phyloP scores from a whole-genome alignment of 2,888 invertebrate genomes.

The Timema podura region DNA sequence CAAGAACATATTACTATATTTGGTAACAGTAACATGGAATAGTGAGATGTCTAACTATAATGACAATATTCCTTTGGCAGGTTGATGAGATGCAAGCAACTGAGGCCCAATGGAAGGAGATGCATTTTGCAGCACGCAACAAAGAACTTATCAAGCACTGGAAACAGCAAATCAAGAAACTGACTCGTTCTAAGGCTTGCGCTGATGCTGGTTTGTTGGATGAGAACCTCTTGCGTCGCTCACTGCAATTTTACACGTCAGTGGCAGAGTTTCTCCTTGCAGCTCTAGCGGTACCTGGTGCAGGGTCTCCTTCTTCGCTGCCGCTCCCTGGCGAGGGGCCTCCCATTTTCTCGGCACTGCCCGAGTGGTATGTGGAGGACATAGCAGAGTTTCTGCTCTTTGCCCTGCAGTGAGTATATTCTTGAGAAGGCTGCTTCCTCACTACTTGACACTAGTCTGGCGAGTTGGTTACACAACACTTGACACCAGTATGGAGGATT shows the following conservation, averaged over 20 bases:
- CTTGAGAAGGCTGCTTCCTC: slow-evolving; percentile 9
- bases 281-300: slow-evolving; percentile 53
- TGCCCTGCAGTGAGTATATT: slow-evolving; percentile 76
- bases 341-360: slow-evolving; percentile 80
- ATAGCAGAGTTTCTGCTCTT: slow-evolving; percentile 94
- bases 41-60: too few relatives aligned
- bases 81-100: slow-evolving; percentile 73
- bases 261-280: slow-evolving; percentile 74
- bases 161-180: slow-evolving; percentile 75
- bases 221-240: slow-evolving; percentile 72
- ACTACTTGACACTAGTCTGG: slow-evolving; percentile 3
- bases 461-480: neutral
- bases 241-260: slow-evolving; percentile 81
- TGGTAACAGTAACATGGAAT: too few relatives aligned
- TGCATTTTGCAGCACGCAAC: slow-evolving; percentile 71
- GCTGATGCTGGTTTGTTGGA: slow-evolving; percentile 88
- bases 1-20: too few relatives aligned
- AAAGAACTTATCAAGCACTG: slow-evolving; percentile 79
- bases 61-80: slow-evolving; percentile 28
- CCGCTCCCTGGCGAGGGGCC: slow-evolving; percentile 61
- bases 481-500: too few relatives aligned
- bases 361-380: slow-evolving; percentile 97
- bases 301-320: slow-evolving; percentile 37
- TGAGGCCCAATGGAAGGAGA: slow-evolving; percentile 78
- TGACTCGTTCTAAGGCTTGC: slow-evolving; percentile 79